These are phyloP conservation scores for Drosophila lini DNA, from an alignment of 1,140 invertebrate genomes.

Conservation along the genomic window DNA sequence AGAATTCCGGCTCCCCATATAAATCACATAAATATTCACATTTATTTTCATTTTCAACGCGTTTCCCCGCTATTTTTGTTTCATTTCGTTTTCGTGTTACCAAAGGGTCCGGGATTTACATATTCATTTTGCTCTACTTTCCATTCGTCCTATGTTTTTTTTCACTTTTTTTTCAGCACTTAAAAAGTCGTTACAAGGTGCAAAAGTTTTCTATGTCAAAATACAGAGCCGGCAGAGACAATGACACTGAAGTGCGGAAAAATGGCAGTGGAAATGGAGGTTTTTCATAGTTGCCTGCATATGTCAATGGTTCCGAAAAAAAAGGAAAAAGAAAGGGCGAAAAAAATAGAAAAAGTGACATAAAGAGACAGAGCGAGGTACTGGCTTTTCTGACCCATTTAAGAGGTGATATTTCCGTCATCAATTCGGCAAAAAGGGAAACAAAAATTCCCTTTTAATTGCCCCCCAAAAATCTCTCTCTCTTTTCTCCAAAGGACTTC, in stretches of 20 bases:
- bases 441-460: slow-evolving; percentile 40
- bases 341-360: too few relatives aligned
- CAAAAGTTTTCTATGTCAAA: slow-evolving; percentile 65
- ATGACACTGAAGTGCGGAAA: slow-evolving; percentile 46
- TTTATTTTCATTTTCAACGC: slow-evolving; percentile 71
- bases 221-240: slow-evolving; percentile 40
- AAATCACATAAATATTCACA: slow-evolving; percentile 71
- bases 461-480: slow-evolving; percentile 20
- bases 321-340: not conserved
- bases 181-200: slow-evolving; percentile 75
- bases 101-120: slow-evolving; percentile 45
- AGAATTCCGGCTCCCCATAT: slow-evolving; percentile 31
- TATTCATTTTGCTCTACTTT: slow-evolving; percentile 70
- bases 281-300: slow-evolving; percentile 22
- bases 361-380: too few relatives aligned
- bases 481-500: not conserved
- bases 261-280: slow-evolving; percentile 20
- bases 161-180: slow-evolving; percentile 32
- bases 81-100: slow-evolving; percentile 46
- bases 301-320: slow-evolving; percentile 39
- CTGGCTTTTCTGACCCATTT: slow-evolving; percentile 30
- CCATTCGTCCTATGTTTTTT: slow-evolving; percentile 1
- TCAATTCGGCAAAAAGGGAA: slow-evolving; percentile 22
- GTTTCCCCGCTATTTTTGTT: slow-evolving; percentile 56
- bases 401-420: slow-evolving; percentile 23